Evolutionary conservation across 1,140 invertebrate genomes (phyloP), one percentile per base, ranked within the genome.

Genomic region (Aphelenchoides besseyi): DNA sequence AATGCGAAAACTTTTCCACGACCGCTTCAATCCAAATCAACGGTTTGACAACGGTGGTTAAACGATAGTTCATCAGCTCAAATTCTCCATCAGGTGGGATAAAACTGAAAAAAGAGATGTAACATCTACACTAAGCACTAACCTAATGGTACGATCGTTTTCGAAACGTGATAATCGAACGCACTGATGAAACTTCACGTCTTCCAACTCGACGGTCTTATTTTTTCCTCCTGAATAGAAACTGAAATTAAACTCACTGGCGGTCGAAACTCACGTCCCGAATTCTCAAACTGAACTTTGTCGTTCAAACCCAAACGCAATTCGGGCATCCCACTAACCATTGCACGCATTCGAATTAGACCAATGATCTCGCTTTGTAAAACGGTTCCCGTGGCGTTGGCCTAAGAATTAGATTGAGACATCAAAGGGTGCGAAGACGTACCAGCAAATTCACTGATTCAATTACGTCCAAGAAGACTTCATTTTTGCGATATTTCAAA

Each of bases 181-280:
- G 86, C 97, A 99, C 84, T 99, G 97, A 86, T 99, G 97, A 84
- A 99, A 99, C 85, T 99, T 99, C 0, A 98, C 94, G 87, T 99
- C 97, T 86, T 99, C 97, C 41, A 99, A 85, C 86, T 99, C 97
- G 0, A 99, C 96, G 26, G 94, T 97, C 86, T 98, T 98, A 26
- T 92, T 97, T 87, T 98, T 98, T 0, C 95, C 95, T 72, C 87
- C 23, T 69, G n/a, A 55, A 35, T 33, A 64, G 12, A 54, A 76
- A 62, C 36, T 28, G n/a, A 36, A 23, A 16, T 26, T 66, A 30
- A 64, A 70, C n/a, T n/a, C n/a, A n/a, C n/a, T n/a, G n/a, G n/a
- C n/a, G n/a, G n/a, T n/a, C n/a, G n/a, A 62, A 59, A 85, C 86
- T 82, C 80, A 87, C 95, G 88, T 0, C 95, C 95, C 16, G 94